phyloP scores from a whole-genome alignment of 1,140 invertebrate genomes.

The Arctopsyche grandis region DNA sequence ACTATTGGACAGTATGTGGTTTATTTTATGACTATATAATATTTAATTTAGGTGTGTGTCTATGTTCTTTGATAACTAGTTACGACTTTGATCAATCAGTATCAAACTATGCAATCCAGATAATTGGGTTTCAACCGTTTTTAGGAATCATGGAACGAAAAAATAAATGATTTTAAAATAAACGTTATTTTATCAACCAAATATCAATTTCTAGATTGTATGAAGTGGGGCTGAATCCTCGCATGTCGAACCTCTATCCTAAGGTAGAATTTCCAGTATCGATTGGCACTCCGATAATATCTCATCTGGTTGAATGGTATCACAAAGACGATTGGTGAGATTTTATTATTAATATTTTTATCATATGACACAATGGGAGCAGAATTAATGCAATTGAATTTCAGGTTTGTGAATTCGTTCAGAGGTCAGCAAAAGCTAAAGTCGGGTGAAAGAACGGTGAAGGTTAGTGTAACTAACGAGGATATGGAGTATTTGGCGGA shows the following conservation, averaged over 20 bases:
- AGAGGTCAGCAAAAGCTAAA: conserved; percentile 71
- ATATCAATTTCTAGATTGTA: conserved; percentile 63
- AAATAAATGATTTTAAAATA: too few relatives aligned
- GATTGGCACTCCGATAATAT: conserved; percentile 79
- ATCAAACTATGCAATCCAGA: conserved; percentile 1
- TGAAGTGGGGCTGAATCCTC: conserved; percentile 63
- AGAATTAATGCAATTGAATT: background rate
- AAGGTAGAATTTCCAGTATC: conserved; percentile 81
- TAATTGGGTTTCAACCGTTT: too few relatives aligned
- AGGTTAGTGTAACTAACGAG: conserved; percentile 72
- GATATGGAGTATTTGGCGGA: conserved; percentile 82
- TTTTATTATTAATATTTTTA: background rate
- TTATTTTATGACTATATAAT: background rate
- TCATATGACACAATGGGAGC: background rate
- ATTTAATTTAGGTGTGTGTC: background rate
- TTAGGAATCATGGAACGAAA: too few relatives aligned
- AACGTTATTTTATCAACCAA: too few relatives aligned
- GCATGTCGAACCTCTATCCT: conserved; percentile 69
- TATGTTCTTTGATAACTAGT: too few relatives aligned
- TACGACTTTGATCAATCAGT: too few relatives aligned
- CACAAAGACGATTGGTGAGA: conserved; percentile 81
- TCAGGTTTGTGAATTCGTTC: conserved; percentile 73
- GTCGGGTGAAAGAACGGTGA: conserved; percentile 71
- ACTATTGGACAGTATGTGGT: conserved; percentile 76
- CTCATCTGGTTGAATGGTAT: conserved; percentile 88